Evolutionary conservation across 2,113 vertebrate species (phyloP), one percentile per base, ranked within the genome.

Genomic region (Thunnus maccoyii): DNA sequence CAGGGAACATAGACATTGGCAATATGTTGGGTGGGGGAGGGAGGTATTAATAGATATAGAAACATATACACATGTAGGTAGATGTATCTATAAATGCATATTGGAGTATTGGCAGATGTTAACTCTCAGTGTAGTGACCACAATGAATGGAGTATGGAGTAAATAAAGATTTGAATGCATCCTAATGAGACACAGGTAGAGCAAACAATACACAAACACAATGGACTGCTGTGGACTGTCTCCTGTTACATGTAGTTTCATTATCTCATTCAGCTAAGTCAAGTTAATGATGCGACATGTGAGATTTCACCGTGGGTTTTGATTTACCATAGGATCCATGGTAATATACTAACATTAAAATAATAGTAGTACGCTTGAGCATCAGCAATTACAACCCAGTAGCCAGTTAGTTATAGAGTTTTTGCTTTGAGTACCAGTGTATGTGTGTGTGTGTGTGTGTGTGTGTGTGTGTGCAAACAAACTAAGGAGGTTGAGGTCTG

Each of bases 241-340:
- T 84, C 64, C 15, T 15, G 41, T 81, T 74, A 55, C 77, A 77
- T 36, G 50, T 14, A 48, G 30, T 62, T 70, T 46, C 32, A 63
- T 57, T 51, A 30, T 25, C 32, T 32, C 52, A 17, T 17, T 61
- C 30, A 64, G 47, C 65, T 61, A 16, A 47, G 17, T 25, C 66
- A 16, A 47, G 17, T 25, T 46, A 2, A 32, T 58, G 13, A 36
- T n/a, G 8, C 27, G 14, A 17, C n/a, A 4, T 15, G 22, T 72
- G 17, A 50, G 25, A 55, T 46, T 36, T 71, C 20, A 27, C 14
- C 1, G 2, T 13, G 25, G 32, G 41, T 61, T 56, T 48, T 18
- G 22, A 17, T 54, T 51, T 12, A 22, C 3, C 5, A 1, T 56
- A 2, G 15, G 8, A 13, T 36, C 52, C 18, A 66, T 36, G 13